Evolutionary conservation across 2,797 vertebrate genomes (phyloP).

Genomic region (Microhierax caerulescens): DNA sequence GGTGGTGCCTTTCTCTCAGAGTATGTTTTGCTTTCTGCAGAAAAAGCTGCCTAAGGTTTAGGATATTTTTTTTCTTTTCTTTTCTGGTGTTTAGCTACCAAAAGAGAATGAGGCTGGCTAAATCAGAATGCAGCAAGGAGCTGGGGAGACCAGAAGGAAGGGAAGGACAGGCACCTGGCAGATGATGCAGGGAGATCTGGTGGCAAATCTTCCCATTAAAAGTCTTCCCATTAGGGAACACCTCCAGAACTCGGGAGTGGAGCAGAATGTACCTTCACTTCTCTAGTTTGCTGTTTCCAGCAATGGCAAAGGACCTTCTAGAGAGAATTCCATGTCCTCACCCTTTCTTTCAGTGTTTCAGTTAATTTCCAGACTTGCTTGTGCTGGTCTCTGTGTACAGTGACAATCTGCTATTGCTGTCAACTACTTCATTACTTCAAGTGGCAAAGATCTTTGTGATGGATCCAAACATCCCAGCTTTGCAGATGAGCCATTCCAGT

Average conservation of each 20-base stretch:
- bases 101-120: not conserved
- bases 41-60: not conserved
- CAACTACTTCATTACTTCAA: not conserved
- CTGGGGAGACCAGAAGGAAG: slow-evolving; percentile 15
- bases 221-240: not conserved
- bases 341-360: not conserved
- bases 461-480: not conserved
- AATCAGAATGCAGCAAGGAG: not conserved
- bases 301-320: not conserved
- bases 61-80: not conserved
- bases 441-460: not conserved
- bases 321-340: not conserved
- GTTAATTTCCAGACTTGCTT: not conserved
- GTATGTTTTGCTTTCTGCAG: not conserved
- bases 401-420: not conserved
- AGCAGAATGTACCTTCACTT: not conserved
- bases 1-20: not conserved
- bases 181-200: not conserved
- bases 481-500: not conserved
- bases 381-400: not conserved
- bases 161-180: slow-evolving; percentile 8
- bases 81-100: not conserved
- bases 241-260: not conserved
- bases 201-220: not conserved
- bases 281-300: not conserved